Base-by-base conservation (phyloP, 2,888 invertebrate species). In the Orchesella flavescens region DNA sequence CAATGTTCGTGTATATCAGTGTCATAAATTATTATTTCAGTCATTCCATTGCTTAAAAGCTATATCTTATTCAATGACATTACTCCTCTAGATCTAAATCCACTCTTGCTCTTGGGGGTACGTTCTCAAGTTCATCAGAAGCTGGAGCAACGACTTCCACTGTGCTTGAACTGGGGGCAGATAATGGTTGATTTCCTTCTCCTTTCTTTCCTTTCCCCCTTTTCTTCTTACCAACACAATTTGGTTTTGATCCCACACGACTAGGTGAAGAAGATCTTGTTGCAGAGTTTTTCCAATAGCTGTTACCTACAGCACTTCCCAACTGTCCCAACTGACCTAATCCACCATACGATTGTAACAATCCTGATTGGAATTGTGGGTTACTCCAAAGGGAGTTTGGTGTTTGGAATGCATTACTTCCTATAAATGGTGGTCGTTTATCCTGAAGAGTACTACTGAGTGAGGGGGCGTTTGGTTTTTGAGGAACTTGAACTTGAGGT, bases 321-420 rank as follows among this genome's bases (percentile, higher is more conserved):
- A 66, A 13, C n/a, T 65, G 57, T 3, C 74, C 74, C 55, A 55
- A 43, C 17, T 63, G 69, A 21, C 81, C 81, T 23, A 73, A 75
- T 4, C 34, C 34, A 34, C 34, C 34, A 7, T 34, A 34, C 0
- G 24, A 24, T 10, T 81, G 74, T 1, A 81, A 15, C 19, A 63
- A 15, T 12, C 69, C 74, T 1, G 75, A 23, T 55, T 81, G 81
- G 21, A 81, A 81, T 69, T 81, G 81, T 1, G 81, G 81, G 15
- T 73, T 23, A n/a, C 55, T 53, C 81, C 81, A 81, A 21, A 81
- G 75, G 21, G 74, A 74, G 53, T 81, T 81, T 1, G 68, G 19
- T 3, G 69, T 66, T 61, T 81, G 81, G 74, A 81, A 75, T 0
- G 81, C 57, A 13, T 69, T 61, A 21, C 57, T 68, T 19, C 59